Evolutionary conservation across 2,888 invertebrate genomes (phyloP), one percentile per base, ranked within the genome.

Genomic region (Elegia similella): DNA sequence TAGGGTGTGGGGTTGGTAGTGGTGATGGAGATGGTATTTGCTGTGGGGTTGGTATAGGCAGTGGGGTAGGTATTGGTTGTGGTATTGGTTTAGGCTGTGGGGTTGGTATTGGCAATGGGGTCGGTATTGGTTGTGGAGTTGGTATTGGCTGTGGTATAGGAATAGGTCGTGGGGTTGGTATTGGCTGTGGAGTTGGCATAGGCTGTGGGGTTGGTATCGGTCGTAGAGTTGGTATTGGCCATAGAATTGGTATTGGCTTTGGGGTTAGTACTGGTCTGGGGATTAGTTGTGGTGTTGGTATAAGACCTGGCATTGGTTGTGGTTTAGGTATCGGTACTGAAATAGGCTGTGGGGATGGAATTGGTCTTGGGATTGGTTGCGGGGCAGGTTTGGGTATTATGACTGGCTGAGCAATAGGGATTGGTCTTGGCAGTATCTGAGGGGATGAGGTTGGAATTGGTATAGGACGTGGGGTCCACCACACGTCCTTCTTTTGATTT

Each of bases 351-450:
- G n/a, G n/a, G n/a, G n/a, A n/a, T n/a, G n/a, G n/a, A n/a, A n/a
- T n/a, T n/a, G 23, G 23, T 23, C 5, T 2, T 3, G 23, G 23
- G 23, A 5, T 23, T 3, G 23, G 60, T 30, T 13, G n/a, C n/a
- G 34, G 53, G 60, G 10, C 17, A 23, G n/a, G n/a, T n/a, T 17
- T 17, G 46, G 3, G 5, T 17, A 10, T 17, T 7, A 12, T 7
- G n/a, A n/a, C n/a, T 7, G 43, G 43, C 2, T n/a, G 47, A 10
- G 34, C 10, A 10, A 10, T 7, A n/a, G 32, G 32, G 32, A 32
- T 5, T 43, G 50, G 32, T 12, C 38, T 23, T 38, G 57, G 57
- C 16, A n/a, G n/a, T n/a, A n/a, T n/a, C n/a, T n/a, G n/a, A n/a
- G n/a, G n/a, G n/a, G n/a, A n/a, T n/a, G n/a, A n/a, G n/a, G 12